A percentile compares a stretch with the other conserved stretches of the same genome.
These are phyloP conservation scores for Drosophila sp. DNA, from an alignment of 1,140 invertebrate genomes.

Conservation along the genomic window DNA sequence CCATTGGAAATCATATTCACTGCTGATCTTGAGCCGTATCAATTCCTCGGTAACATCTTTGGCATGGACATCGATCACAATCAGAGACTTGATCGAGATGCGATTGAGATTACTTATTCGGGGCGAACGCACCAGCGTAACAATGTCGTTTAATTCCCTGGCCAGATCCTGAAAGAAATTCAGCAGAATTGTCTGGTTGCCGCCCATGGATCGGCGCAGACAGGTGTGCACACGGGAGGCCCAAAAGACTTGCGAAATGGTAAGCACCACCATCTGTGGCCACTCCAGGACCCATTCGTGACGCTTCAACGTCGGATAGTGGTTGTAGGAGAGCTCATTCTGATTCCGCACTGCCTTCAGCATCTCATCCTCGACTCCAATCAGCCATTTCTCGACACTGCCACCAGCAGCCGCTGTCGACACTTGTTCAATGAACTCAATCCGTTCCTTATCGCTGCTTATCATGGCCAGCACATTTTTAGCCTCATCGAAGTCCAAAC, in stretches of 20 bases:
- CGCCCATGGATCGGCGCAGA: slow-evolving; percentile 84
- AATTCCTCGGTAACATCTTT: slow-evolving; percentile 93
- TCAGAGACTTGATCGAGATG: slow-evolving; percentile 92
- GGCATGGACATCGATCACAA: slow-evolving; percentile 96
- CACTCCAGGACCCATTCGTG: slow-evolving; percentile 91
- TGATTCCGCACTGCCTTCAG: slow-evolving; percentile 88
- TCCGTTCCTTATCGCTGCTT: slow-evolving; percentile 92
- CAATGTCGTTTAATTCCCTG: slow-evolving; percentile 87
- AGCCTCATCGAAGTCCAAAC: slow-evolving; percentile 89
- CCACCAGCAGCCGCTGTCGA: slow-evolving; percentile 92
- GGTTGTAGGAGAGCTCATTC: slow-evolving; percentile 88
- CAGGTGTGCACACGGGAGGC: slow-evolving; percentile 90
- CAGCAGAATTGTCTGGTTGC: slow-evolving; percentile 84
- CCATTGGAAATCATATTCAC: slow-evolving; percentile 95
- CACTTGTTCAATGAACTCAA: slow-evolving; percentile 88
- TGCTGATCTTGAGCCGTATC: slow-evolving; percentile 87
- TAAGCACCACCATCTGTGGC: slow-evolving; percentile 95
- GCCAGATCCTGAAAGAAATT: slow-evolving; percentile 85
- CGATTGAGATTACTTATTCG: slow-evolving; percentile 86
- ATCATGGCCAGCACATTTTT: slow-evolving; percentile 93
- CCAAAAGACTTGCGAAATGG: slow-evolving; percentile 95
- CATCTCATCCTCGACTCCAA: slow-evolving; percentile 94
- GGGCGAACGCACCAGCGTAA: slow-evolving; percentile 85
- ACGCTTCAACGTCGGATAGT: slow-evolving; percentile 87
- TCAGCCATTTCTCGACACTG: slow-evolving; percentile 96